phyloP scores from a whole-genome alignment of 2,113 vertebrate genomes.

The Rhineura floridana region DNA sequence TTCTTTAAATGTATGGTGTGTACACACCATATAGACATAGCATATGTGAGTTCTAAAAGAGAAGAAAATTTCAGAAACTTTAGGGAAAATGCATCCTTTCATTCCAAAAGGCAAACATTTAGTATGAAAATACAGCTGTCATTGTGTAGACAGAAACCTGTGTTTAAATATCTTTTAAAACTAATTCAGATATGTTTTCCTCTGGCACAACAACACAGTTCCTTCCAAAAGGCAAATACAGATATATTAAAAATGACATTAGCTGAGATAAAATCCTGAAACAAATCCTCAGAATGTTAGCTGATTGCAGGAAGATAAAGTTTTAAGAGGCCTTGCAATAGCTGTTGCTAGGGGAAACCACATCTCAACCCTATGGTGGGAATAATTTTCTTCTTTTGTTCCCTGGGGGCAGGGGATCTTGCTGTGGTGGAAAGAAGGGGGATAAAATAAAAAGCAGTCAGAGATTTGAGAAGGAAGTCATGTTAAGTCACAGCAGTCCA shows the following conservation, averaged over 20 bases:
- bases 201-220: background rate
- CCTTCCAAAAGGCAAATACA: constrained; percentile 28
- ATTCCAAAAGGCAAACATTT: background rate
- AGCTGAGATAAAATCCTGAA: constrained; percentile 49
- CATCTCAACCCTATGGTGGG: constrained; percentile 43
- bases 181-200: background rate
- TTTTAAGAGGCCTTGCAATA: constrained; percentile 53
- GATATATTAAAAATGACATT: constrained; percentile 33
- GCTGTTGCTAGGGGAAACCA: constrained; percentile 67
- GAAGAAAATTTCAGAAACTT: background rate
- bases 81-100: background rate
- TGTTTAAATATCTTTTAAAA: constrained; percentile 15
- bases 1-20: no score
- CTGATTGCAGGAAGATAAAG: constrained; percentile 40
- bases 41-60: background rate
- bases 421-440: constrained; percentile 1
- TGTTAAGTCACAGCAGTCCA: background rate
- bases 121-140: background rate
- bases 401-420: background rate
- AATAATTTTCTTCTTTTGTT: constrained; percentile 48
- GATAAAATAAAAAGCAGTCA: constrained; percentile 10
- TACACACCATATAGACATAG: no score
- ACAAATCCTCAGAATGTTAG: constrained; percentile 37
- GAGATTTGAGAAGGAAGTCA: background rate
- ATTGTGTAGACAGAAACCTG: background rate